Evolutionary conservation across 1,140 invertebrate species (phyloP).

Genomic region (Ctenoplectra terminalis): DNA sequence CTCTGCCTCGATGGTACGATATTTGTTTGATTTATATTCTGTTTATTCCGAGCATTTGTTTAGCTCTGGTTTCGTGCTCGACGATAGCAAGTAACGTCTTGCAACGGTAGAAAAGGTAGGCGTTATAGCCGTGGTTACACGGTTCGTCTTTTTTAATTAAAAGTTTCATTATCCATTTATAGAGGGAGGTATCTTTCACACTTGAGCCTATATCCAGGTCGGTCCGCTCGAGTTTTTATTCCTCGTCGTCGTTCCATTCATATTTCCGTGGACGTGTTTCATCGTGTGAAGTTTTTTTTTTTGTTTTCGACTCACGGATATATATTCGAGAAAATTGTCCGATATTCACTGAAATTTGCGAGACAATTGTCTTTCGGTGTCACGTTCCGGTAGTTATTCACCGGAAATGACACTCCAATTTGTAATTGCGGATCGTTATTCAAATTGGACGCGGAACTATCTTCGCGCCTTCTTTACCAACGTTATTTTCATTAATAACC

Average conservation of each 20-base stretch:
- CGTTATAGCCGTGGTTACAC: not conserved
- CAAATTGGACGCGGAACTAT: not conserved
- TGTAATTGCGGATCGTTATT: conserved; percentile 17
- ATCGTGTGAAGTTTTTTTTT: not conserved
- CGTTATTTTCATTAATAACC: conserved; percentile 29
- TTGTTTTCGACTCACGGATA: too few relatives aligned
- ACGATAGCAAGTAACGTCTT: not conserved
- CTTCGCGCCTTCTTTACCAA: not conserved
- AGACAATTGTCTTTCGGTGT: not conserved
- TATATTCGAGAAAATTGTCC: not conserved
- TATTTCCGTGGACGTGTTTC: not conserved
- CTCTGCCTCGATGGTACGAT: too few relatives aligned
- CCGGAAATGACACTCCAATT: not conserved
- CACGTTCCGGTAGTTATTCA: not conserved
- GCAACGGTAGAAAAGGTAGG: not conserved
- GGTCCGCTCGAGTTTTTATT: conserved; percentile 50
- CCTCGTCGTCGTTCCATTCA: conserved; percentile 10
- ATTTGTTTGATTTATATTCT: too few relatives aligned
- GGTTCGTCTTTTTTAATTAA: conserved; percentile 50
- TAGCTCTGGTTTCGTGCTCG: not conserved
- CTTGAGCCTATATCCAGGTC: conserved; percentile 61
- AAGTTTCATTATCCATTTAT: conserved; percentile 49
- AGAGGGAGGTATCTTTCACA: conserved; percentile 52
- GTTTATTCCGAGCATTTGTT: not conserved
- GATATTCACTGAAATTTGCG: not conserved